Percentiles rank a stretch among this genome's conserved stretches.
These are phyloP conservation scores for Dolichallabes microphthalmus DNA, from an alignment of 2,113 vertebrate species.

Conservation along the genomic window DNA sequence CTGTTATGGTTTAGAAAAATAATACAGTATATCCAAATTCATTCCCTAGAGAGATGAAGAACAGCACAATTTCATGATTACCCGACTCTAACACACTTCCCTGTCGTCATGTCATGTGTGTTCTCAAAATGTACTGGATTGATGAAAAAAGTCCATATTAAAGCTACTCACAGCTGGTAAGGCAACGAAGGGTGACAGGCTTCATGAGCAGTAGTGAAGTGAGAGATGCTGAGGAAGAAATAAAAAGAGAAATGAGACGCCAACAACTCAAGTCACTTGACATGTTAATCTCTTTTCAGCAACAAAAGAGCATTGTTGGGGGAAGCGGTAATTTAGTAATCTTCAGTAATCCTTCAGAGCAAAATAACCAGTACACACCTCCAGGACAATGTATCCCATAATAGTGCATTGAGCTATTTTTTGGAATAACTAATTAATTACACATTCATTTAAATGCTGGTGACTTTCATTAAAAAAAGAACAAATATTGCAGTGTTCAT, in stretches of 20 bases:
- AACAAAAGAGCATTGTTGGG: conserved; percentile 75
- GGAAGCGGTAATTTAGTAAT: conserved; percentile 62
- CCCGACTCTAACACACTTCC: background rate
- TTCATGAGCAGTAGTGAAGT: conserved; percentile 50
- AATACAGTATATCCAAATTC: background rate
- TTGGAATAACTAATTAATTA: background rate
- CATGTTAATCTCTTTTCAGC: conserved; percentile 71
- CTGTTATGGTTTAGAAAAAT: background rate
- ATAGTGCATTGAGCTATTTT: background rate
- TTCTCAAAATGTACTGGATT: background rate
- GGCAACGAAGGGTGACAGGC: conserved; percentile 35
- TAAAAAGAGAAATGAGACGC: conserved; percentile 56
- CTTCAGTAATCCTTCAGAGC: conserved; percentile 63
- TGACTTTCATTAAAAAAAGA: background rate
- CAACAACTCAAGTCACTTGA: conserved; percentile 77
- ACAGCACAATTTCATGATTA: background rate
- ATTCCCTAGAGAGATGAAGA: background rate
- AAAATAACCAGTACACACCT: conserved; percentile 25
- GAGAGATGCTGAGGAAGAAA: conserved; percentile 50
- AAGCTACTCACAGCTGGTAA: conserved; percentile 48
- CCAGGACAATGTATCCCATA: conserved; percentile 8
- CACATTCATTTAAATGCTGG: background rate
- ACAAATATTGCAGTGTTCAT: background rate
- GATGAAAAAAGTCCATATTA: conserved; percentile 13
- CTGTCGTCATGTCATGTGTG: background rate